These are phyloP conservation scores for Aplocera efformata DNA, from an alignment of 2,888 invertebrate species.

Conservation along the genomic window DNA sequence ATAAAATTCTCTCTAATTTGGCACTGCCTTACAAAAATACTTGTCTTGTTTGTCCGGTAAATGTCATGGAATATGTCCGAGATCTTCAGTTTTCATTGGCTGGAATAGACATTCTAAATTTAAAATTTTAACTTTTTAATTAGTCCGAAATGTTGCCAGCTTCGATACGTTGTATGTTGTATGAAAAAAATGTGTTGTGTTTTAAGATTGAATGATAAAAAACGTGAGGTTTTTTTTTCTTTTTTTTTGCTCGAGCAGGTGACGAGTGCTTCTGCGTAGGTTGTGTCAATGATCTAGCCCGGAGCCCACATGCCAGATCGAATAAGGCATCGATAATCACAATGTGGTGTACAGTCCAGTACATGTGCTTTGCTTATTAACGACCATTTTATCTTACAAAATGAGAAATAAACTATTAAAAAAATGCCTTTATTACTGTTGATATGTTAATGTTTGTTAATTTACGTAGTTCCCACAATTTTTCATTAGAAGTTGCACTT, in stretches of 20 bases:
- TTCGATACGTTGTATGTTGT: not conserved
- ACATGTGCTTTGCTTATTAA: constrained; percentile 37
- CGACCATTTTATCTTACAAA: constrained; percentile 41
- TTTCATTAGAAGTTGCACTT: too few species aligned
- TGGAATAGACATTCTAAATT: constrained; percentile 48
- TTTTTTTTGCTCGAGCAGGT: constrained; percentile 69
- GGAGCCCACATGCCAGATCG: constrained; percentile 77
- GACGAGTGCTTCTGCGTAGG: constrained; percentile 73
- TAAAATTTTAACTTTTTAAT: constrained; percentile 7
- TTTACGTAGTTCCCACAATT: too few species aligned
- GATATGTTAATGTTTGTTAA: too few species aligned
- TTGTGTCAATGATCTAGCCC: constrained; percentile 78
- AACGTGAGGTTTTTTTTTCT: constrained; percentile 28
- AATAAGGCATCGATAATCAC: constrained; percentile 76
- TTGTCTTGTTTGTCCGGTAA: constrained; percentile 42
- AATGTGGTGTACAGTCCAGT: constrained; percentile 35
- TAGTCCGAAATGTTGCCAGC: constrained; percentile 50
- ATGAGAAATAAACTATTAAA: constrained; percentile 16
- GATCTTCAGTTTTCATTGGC: constrained; percentile 71
- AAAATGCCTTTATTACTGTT: not conserved
- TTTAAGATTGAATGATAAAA: constrained; percentile 59
- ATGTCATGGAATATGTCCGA: constrained; percentile 75
- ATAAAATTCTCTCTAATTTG: constrained; percentile 63
- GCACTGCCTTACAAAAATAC: constrained; percentile 76
- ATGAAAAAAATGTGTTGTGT: constrained; percentile 12